A percentile compares a stretch with the other conserved stretches of the same genome.
phyloP scores from a whole-genome alignment of 2,888 invertebrate genomes.

The Macrostomum cliftonense region DNA sequence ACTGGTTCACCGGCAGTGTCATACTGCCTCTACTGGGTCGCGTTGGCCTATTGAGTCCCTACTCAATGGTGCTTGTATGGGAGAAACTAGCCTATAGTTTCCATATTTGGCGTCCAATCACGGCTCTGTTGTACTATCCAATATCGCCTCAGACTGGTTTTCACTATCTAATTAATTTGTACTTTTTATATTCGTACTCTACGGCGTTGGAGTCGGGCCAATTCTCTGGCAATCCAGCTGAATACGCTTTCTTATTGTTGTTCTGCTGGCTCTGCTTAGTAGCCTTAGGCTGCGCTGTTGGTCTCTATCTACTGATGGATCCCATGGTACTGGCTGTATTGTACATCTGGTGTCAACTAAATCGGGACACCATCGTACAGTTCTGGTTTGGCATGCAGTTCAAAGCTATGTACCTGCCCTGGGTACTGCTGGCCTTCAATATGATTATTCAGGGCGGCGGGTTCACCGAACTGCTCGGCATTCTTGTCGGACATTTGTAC shows the following conservation, averaged over 20 bases:
- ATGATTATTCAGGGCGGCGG: constrained; percentile 67
- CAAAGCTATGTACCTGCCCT: constrained; percentile 88
- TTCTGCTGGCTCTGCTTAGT: constrained; percentile 74
- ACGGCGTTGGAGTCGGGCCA: constrained; percentile 68
- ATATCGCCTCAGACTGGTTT: constrained; percentile 72
- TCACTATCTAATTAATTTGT: constrained; percentile 87
- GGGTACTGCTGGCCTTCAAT: constrained; percentile 83
- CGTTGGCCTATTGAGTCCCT: constrained; percentile 57
- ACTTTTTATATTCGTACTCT: constrained; percentile 88
- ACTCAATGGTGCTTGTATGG: constrained; percentile 53
- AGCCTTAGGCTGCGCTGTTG: constrained; percentile 24
- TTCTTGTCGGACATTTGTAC: constrained; percentile 85
- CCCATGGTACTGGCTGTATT: constrained; percentile 85
- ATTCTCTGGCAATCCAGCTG: constrained; percentile 71
- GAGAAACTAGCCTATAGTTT: constrained; percentile 54
- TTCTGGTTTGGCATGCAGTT: constrained; percentile 98
- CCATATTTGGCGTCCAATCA: constrained; percentile 80
- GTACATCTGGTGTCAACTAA: constrained; percentile 93
- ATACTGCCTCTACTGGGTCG: constrained; percentile 63
- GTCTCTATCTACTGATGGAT: constrained; percentile 65
- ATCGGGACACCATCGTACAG: constrained; percentile 70
- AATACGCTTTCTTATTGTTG: constrained; percentile 72
- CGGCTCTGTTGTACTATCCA: constrained; percentile 79
- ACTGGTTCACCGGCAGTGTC: constrained; percentile 74
- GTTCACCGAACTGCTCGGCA: constrained; percentile 76